Base-by-base conservation (phyloP, 2,113 vertebrate genomes). In the Ptychochromis oligacanthus region DNA sequence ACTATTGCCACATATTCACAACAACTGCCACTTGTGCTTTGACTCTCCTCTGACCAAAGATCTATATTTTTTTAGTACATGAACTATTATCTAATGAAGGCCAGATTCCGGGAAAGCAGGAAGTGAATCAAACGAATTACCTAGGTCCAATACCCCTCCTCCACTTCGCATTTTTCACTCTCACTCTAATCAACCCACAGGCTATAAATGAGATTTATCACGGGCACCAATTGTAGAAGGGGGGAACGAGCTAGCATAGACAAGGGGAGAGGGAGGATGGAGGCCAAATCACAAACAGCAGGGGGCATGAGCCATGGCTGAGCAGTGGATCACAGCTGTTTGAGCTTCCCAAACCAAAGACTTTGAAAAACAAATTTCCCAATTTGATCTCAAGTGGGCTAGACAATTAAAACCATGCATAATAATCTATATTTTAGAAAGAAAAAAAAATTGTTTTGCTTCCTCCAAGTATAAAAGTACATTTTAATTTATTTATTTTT, bases 191-290 rank as follows among this genome's bases (percentile, higher is more conserved):
- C 92, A 93, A 84, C 81, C 90, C 84, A 91, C 26, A 43, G 89
- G 86, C 91, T 58, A 93, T 95, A 94, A 95, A 95, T 89, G 58
- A 93, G 89, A 95, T 95, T 94, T 95, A 95, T 94, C 82, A 89
- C 92, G 87, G 79, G 75, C 91, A 92, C 72, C 79, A 80, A 89
- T 76, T 86, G 83, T 78, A 88, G 77, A 81, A 61, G 77, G 78
- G 79, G 79, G 64, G 77, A 60, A 80, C 59, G 46, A 60, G 61
- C 77, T 34, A 80, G 75, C 57, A 82, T 67, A 87, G 70, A 89
- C 38, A 60, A 70, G 65, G 65, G 56, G 34, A 80, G 74, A 80
- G 22, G 62, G 60, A 92, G 85, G 88, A 61, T 56, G 65, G 65
- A 88, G 81, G 65, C 84, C 79, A 82, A 80, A 75, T 77, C 79